A percentile compares a stretch with the other conserved stretches of the same genome.
Conservation (phyloP, 2,888 invertebrate species). For the Luperina nickerlii region DNA sequence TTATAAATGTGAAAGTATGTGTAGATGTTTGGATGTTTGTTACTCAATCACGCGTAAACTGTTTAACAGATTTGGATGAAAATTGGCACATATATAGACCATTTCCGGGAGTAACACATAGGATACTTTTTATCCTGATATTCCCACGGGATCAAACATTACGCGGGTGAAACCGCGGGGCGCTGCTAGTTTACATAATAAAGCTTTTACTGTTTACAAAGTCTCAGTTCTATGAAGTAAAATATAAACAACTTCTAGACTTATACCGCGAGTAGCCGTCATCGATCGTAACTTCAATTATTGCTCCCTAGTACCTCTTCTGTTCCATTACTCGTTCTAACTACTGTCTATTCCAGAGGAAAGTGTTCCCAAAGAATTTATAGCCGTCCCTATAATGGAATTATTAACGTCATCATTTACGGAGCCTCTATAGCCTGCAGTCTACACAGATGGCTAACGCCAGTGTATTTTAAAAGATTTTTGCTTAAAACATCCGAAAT, state of each 20-base stretch:
- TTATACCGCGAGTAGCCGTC: background rate
- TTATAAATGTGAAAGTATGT: too few species aligned
- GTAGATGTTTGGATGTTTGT: too few species aligned
- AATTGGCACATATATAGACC: too few species aligned
- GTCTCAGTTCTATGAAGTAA: background rate
- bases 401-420: slow-evolving; percentile 66
- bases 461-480: slow-evolving; percentile 60
- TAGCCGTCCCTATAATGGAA: slow-evolving; percentile 60
- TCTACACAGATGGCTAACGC: slow-evolving; percentile 14
- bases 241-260: slow-evolving; percentile 5
- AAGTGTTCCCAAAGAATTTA: slow-evolving; percentile 61
- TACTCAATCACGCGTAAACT: too few species aligned
- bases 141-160: too few species aligned
- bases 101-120: too few species aligned
- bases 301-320: slow-evolving; percentile 47
- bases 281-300: slow-evolving; percentile 57
- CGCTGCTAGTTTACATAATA: background rate
- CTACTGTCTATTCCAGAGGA: slow-evolving; percentile 56
- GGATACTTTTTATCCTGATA: too few species aligned
- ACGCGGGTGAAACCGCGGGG: too few species aligned
- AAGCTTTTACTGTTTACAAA: background rate
- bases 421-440: slow-evolving; percentile 26
- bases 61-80: too few species aligned
- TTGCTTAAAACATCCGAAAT: slow-evolving; percentile 66
- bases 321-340: slow-evolving; percentile 63